Evolutionary conservation across 1,140 invertebrate species (phyloP).

Genomic region (Bicyclus anynana): DNA sequence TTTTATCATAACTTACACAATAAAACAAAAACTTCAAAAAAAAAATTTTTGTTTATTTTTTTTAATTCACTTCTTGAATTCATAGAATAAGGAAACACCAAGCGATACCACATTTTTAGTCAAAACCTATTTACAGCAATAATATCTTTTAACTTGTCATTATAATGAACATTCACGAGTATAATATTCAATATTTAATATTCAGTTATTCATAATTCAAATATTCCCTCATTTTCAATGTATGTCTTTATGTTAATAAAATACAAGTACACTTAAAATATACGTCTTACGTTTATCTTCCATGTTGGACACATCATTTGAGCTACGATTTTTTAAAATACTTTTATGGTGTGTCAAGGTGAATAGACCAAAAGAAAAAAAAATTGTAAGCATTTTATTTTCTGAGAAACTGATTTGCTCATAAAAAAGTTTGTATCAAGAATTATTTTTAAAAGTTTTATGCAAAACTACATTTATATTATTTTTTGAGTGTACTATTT

Average conservation of each 20-base stretch:
- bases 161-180: slow-evolving; percentile 46
- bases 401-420: too few relatives aligned
- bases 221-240: slow-evolving; percentile 35
- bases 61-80: neutral
- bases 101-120: neutral
- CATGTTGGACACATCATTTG: slow-evolving; percentile 64
- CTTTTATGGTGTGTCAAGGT: neutral
- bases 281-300: slow-evolving; percentile 40
- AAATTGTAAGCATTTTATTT: too few relatives aligned
- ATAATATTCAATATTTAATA: slow-evolving; percentile 27
- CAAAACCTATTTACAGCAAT: slow-evolving; percentile 4
- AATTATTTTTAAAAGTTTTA: too few relatives aligned
- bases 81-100: neutral
- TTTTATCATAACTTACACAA: too few relatives aligned
- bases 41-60: too few relatives aligned
- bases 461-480: too few relatives aligned
- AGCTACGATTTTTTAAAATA: slow-evolving; percentile 47
- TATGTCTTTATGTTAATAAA: slow-evolving; percentile 59
- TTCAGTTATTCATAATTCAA: slow-evolving; percentile 21
- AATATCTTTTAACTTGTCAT: slow-evolving; percentile 42
- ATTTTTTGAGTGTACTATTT: too few relatives aligned
- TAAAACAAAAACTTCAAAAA: too few relatives aligned
- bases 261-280: slow-evolving; percentile 38
- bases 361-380: neutral
- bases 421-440: too few relatives aligned